These are phyloP conservation scores for Trachymyrmex septentrionalis DNA, from an alignment of 1,140 invertebrate species.

Conservation along the genomic window DNA sequence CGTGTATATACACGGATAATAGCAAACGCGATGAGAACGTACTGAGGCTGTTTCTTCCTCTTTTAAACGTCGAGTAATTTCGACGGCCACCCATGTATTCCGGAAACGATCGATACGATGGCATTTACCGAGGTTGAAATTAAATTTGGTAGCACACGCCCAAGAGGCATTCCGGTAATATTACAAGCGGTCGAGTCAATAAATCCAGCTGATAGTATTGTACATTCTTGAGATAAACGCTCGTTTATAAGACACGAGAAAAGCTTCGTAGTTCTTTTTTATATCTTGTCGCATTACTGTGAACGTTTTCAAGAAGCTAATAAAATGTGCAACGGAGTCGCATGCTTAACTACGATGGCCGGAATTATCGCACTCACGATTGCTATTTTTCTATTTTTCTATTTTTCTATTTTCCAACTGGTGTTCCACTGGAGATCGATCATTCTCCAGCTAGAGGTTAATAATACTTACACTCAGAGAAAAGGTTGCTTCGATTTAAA, in stretches of 20 bases:
- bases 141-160: constrained; percentile 62
- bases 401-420: too few species aligned
- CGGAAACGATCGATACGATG: constrained; percentile 43
- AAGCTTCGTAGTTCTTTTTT: not conserved
- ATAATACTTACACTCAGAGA: too few species aligned
- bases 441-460: too few species aligned
- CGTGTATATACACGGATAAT: constrained; percentile 55
- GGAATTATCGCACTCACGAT: not conserved
- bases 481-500: too few species aligned
- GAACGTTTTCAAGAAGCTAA: not conserved
- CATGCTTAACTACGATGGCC: not conserved
- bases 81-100: constrained; percentile 22
- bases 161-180: constrained; percentile 39
- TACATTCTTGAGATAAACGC: constrained; percentile 24
- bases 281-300: not conserved
- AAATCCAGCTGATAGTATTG: constrained; percentile 30
- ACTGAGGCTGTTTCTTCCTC: constrained; percentile 41
- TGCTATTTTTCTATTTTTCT: too few species aligned
- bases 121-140: constrained; percentile 58
- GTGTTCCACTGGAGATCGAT: too few species aligned
- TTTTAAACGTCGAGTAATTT: constrained; percentile 70
- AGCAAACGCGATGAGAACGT: constrained; percentile 7
- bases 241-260: not conserved
- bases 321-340: constrained; percentile 6
- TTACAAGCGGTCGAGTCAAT: constrained; percentile 35